Evolutionary conservation across 2,113 vertebrate genomes (phyloP).

Genomic region (Apistogramma diplotaenia): DNA sequence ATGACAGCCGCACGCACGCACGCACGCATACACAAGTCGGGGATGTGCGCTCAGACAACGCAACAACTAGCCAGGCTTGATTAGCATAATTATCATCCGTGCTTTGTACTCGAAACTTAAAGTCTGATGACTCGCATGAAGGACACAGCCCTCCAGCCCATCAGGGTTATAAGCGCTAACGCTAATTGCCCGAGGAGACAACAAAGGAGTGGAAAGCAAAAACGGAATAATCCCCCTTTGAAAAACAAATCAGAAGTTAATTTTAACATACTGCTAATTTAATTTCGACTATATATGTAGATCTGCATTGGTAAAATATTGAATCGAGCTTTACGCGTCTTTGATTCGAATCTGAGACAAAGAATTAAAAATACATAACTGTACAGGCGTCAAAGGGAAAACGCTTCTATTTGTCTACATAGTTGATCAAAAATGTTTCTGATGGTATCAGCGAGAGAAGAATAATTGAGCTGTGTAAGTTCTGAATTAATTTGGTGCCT

Average conservation of each 20-base stretch:
- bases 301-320: no score
- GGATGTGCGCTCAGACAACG: constrained; percentile 42
- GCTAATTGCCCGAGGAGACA: neutral
- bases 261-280: neutral
- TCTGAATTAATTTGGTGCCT: constrained; percentile 28
- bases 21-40: neutral
- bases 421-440: constrained; percentile 16
- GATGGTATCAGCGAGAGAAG: constrained; percentile 38
- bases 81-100: constrained; percentile 57
- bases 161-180: neutral
- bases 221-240: no score
- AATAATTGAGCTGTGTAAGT: constrained; percentile 29
- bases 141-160: constrained; percentile 1
- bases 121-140: constrained; percentile 30
- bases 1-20: constrained; percentile 32
- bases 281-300: neutral
- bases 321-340: neutral
- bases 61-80: constrained; percentile 24
- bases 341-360: neutral
- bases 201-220: neutral
- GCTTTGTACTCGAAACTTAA: constrained; percentile 31
- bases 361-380: neutral
- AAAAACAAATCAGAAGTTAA: neutral
- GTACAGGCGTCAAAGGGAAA: neutral
- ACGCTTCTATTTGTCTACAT: neutral